Evolutionary conservation across 2,113 vertebrate species (phyloP), one percentile per base, ranked within the genome.

Genomic region (Todiramphus chloris): DNA sequence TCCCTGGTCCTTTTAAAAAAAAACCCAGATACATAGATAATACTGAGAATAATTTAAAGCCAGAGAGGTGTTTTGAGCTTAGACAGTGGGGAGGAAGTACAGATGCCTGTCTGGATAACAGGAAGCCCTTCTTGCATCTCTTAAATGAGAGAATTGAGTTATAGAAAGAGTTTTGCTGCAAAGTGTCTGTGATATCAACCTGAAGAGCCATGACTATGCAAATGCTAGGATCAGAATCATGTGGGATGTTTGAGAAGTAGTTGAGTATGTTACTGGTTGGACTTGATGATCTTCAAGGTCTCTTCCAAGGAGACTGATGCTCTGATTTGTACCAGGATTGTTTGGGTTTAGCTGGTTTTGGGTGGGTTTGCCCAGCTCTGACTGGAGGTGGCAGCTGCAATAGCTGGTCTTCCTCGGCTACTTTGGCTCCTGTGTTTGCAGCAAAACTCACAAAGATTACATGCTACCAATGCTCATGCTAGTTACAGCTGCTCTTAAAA

Each of bases 171-270:
- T 43, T 80, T 90, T 13, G 25, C 11, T 20, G 44, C 24, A 24
- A 24, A 30, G 16, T 6, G 19, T 13, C 48, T 53, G 31, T 10
- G 12, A 5, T 3, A 3, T 2, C 50, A 53, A 4, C 63, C 30
- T 17, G 37, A 30, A 43, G 79, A 74, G 33, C 39, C 53, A 1
- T 5, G 50, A 3, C 10, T 12, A 0, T 13, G 33, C 24, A 18
- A 6, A 3, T 2, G 37, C 25, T 44, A 1, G 1, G 11, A 3
- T 46, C 28, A 44, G 64, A 69, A 23, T 20, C 8, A 5, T 0
- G 24, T 2, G 1, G 6, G 2, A 35, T 7, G 25, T 5, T 24
- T 10, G 83, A 44, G 68, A 28, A 37, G 43, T 35, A 6, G 37
- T 41, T 66, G 28, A 67, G 41, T 16, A 33, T 41, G 41, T 44